Conservation (phyloP, 2,113 vertebrate species). For the Numida meleagris region DNA sequence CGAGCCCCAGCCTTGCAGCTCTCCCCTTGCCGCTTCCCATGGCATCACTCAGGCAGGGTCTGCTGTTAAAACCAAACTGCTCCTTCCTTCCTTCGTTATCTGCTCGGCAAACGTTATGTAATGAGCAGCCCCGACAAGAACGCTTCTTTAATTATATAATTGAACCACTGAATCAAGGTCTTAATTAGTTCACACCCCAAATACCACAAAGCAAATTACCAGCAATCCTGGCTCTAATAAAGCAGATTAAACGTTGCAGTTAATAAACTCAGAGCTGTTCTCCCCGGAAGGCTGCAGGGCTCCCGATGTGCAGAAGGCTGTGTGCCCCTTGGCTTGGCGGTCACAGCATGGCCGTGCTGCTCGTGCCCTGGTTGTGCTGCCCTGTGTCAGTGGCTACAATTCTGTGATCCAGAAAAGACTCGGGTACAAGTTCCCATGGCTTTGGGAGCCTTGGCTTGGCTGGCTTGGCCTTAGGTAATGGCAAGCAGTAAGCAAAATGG, state of each 20-base stretch:
- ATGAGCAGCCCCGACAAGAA: not conserved
- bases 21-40: not conserved
- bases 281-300: not conserved
- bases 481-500: not conserved
- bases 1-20: no score
- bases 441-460: fast-evolving
- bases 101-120: not conserved
- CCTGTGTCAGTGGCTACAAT: not conserved
- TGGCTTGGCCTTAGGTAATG: not conserved
- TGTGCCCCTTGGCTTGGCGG: not conserved
- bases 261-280: not conserved
- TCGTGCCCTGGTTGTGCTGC: fast-evolving
- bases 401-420: not conserved
- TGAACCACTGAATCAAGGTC: not conserved
- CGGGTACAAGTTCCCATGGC: not conserved
- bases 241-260: not conserved
- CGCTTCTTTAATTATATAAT: not conserved
- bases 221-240: not conserved
- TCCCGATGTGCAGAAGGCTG: not conserved
- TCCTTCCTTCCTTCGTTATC: not conserved
- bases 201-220: not conserved
- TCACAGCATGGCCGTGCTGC: fast-evolving
- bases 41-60: not conserved
- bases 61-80: not conserved
- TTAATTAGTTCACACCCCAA: not conserved